A percentile compares a stretch with the other conserved stretches of the same genome.
These are phyloP conservation scores for Mactromeris polynyma DNA, from an alignment of 2,888 invertebrate genomes.

Conservation along the genomic window DNA sequence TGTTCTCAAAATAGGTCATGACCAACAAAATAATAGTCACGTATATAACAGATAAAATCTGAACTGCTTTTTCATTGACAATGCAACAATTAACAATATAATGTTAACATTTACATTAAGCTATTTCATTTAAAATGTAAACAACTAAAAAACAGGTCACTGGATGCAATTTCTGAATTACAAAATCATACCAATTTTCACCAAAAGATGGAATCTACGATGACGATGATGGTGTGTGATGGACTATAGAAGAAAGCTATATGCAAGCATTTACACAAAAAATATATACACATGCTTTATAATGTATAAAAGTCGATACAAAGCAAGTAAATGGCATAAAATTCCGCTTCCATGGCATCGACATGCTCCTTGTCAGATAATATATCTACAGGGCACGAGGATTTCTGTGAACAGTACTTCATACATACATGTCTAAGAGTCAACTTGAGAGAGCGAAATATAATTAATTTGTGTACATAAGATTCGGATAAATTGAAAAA, in stretches of 20 bases:
- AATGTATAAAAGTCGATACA: background rate
- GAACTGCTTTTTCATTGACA: background rate
- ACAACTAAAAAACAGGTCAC: background rate
- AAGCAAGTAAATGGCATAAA: constrained; percentile 13
- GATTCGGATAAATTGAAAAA: too few relatives aligned
- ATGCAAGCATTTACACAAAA: constrained; percentile 17
- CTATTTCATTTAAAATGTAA: background rate
- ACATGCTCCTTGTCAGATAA: background rate
- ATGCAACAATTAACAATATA: background rate
- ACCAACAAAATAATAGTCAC: background rate
- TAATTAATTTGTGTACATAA: too few relatives aligned
- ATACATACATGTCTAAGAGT: background rate
- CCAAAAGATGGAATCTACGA: background rate
- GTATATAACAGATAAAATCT: background rate
- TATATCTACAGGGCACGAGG: background rate
- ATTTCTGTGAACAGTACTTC: background rate
- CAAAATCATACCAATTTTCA: background rate
- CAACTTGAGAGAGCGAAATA: too few relatives aligned
- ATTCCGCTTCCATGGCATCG: constrained; percentile 15
- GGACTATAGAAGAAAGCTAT: constrained; percentile 23
- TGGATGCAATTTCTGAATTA: constrained; percentile 34
- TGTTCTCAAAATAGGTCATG: background rate
- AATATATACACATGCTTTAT: constrained; percentile 13
- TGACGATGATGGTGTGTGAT: constrained; percentile 25
- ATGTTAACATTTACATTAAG: background rate